Percentiles rank a stretch among this genome's conserved stretches.
Evolutionary conservation across 2,888 invertebrate species (phyloP).

Genomic region (Reticulitermes lucifugus): DNA sequence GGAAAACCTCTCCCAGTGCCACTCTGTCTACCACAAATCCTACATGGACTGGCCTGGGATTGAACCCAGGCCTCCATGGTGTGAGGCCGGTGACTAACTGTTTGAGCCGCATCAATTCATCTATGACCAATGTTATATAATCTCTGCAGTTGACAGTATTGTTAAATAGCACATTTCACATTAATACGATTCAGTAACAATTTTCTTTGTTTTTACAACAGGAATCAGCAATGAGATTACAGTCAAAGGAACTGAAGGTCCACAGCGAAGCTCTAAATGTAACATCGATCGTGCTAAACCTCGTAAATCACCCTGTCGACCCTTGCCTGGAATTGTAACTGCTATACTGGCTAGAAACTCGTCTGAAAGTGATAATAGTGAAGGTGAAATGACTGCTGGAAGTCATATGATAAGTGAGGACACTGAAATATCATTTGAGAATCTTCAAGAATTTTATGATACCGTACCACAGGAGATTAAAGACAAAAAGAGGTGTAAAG

Average conservation of each 20-base stretch:
- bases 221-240: slow-evolving; percentile 56
- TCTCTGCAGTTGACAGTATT: no score
- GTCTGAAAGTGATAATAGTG: slow-evolving; percentile 52
- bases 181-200: no score
- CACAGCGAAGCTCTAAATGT: slow-evolving; percentile 49
- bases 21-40: no score
- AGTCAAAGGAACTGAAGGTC: neutral
- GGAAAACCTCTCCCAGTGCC: no score
- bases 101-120: no score
- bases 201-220: slow-evolving; percentile 26
- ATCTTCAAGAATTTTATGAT: slow-evolving; percentile 65
- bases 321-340: slow-evolving; percentile 64
- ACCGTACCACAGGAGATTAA: slow-evolving; percentile 60
- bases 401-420: slow-evolving; percentile 54
- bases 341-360: slow-evolving; percentile 55
- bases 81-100: no score
- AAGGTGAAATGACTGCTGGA: slow-evolving; percentile 35
- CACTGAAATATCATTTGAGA: slow-evolving; percentile 63
- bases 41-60: no score
- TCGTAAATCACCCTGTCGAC: slow-evolving; percentile 69
- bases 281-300: slow-evolving; percentile 71
- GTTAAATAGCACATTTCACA: no score
- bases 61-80: no score
- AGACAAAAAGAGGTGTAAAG: slow-evolving; percentile 57
- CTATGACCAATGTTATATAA: no score